These are phyloP conservation scores for Eutolmus rufibarbis DNA, from an alignment of 2,888 invertebrate species.

Conservation along the genomic window DNA sequence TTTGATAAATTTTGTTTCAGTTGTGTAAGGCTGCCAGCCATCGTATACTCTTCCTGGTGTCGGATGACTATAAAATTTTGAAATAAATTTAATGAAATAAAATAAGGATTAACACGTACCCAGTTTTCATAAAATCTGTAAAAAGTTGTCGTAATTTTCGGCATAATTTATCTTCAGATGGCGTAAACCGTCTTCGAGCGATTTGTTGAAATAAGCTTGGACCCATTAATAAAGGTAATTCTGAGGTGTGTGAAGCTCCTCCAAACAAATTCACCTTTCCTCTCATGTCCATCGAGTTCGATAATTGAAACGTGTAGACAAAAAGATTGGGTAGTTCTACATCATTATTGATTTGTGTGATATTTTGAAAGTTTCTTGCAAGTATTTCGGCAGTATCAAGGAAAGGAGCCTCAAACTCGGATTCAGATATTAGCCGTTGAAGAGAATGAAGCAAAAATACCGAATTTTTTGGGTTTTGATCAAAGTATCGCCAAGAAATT, in stretches of 20 bases:
- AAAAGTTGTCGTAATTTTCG: conserved; percentile 65
- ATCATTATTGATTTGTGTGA: not conserved
- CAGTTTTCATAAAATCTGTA: conserved; percentile 66
- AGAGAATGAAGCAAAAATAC: conserved; percentile 56
- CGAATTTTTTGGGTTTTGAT: conserved; percentile 50
- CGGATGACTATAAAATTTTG: conserved; percentile 63
- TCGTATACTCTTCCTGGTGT: conserved; percentile 65
- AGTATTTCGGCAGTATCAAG: conserved; percentile 55
- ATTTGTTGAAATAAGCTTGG: conserved; percentile 73
- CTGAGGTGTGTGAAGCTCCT: conserved; percentile 73
- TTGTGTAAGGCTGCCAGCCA: conserved; percentile 69
- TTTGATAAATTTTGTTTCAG: conserved; percentile 57
- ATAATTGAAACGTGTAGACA: conserved; percentile 59
- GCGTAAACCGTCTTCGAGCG: conserved; percentile 69
- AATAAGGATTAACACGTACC: conserved; percentile 55
- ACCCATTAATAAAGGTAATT: conserved; percentile 72
- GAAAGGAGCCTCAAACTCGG: conserved; percentile 59
- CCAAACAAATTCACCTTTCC: conserved; percentile 60
- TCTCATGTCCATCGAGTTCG: conserved; percentile 61
- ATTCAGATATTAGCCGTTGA: conserved; percentile 60
- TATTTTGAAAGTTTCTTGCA: conserved; percentile 20
- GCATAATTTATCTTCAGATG: conserved; percentile 68
- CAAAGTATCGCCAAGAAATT: conserved; percentile 60
- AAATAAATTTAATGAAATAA: not conserved
- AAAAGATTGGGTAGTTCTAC: conserved; percentile 49